Conservation (phyloP, 1,140 invertebrate species). For the Drosophila navojoa region DNA sequence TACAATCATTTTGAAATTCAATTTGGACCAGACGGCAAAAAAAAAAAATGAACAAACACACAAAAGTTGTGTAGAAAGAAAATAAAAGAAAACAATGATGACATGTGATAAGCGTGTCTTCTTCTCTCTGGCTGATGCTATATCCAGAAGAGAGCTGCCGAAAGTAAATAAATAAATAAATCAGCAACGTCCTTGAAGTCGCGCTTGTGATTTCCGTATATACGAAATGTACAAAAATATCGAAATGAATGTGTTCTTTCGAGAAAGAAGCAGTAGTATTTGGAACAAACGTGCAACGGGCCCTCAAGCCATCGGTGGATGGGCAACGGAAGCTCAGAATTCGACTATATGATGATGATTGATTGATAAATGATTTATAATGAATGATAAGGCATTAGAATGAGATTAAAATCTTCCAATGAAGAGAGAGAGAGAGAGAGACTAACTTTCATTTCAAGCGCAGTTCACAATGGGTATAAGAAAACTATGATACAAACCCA, state of each 20-base stretch:
- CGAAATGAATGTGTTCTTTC: conserved; percentile 18
- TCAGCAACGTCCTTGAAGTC: conserved; percentile 79
- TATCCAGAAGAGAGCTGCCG: conserved; percentile 30
- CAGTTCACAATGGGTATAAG: no score
- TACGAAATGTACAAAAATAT: conserved; percentile 66
- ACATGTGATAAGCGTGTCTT: conserved; percentile 40
- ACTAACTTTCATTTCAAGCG: no score
- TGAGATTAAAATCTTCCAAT: no score
- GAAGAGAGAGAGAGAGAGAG: no score
- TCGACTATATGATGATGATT: no score
- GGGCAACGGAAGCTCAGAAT: no score
- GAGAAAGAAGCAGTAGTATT: conserved; percentile 4
- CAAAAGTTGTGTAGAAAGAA: conserved; percentile 15
- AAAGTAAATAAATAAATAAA: conserved; percentile 66
- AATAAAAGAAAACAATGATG: conserved; percentile 31
- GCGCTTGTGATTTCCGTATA: conserved; percentile 80
- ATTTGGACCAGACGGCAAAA: conserved; percentile 74
- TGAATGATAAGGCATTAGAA: no score
- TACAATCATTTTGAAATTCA: conserved; percentile 82
- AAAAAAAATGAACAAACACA: neutral
- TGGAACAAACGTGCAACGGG: neutral
- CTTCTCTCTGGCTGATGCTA: conserved; percentile 31
- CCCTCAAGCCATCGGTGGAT: no score
- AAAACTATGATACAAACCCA: no score
- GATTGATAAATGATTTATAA: no score